These are phyloP conservation scores for Morelia viridis DNA, from an alignment of 2,797 vertebrate genomes.

Conservation along the genomic window DNA sequence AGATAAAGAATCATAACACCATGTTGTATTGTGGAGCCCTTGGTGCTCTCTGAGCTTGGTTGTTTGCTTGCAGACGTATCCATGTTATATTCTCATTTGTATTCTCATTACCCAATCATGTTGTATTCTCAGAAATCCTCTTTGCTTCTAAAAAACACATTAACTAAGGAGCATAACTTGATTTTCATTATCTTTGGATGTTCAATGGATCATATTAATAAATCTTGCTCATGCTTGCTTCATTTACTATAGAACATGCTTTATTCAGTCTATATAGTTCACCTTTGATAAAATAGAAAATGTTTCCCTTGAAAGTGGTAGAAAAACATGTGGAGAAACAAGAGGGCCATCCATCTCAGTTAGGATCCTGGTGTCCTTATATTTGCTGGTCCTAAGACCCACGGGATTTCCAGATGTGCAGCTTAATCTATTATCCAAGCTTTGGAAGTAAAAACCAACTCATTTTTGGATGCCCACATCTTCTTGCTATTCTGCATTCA, in stretches of 20 bases:
- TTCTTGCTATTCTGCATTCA: background rate
- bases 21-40: constrained; percentile 20
- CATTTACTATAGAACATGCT: constrained; percentile 13
- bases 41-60: background rate
- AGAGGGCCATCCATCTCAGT: background rate
- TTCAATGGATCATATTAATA: constrained; percentile 54
- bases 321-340: background rate
- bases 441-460: background rate
- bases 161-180: constrained; percentile 51
- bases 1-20: constrained; percentile 59
- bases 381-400: background rate
- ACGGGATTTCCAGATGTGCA: background rate
- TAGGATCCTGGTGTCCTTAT: background rate
- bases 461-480: background rate
- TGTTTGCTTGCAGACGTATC: background rate
- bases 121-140: constrained; percentile 49
- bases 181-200: constrained; percentile 65
- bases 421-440: background rate
- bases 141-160: constrained; percentile 38
- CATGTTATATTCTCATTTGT: background rate
- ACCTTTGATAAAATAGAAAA: constrained; percentile 20
- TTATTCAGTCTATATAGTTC: background rate
- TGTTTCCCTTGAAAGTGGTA: constrained; percentile 4
- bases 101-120: constrained; percentile 13
- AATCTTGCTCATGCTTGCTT: constrained; percentile 35